These are phyloP conservation scores for Willisornis vidua DNA, from an alignment of 2,113 vertebrate species.

Conservation along the genomic window DNA sequence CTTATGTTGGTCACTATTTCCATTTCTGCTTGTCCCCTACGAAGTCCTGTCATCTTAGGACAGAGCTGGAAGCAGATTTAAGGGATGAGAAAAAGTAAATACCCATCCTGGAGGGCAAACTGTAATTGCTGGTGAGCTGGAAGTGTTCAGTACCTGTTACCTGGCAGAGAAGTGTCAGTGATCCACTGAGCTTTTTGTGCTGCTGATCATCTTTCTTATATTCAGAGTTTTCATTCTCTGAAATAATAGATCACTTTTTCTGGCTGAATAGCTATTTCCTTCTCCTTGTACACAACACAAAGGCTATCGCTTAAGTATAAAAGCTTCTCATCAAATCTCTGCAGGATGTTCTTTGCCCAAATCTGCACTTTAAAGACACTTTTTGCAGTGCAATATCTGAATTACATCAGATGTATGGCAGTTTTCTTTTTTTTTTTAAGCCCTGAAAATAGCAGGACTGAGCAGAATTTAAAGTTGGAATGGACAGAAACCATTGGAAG, in stretches of 20 bases:
- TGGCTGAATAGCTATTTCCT: constrained; percentile 17
- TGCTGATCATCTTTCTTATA: neutral
- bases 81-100: neutral
- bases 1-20: neutral
- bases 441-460: neutral
- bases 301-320: neutral
- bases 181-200: neutral
- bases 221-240: neutral
- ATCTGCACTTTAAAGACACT: neutral
- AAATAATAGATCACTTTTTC: constrained; percentile 20
- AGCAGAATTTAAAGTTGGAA: neutral
- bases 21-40: neutral
- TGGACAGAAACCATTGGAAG: neutral
- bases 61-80: neutral
- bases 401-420: neutral
- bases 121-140: neutral
- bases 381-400: constrained; percentile 2
- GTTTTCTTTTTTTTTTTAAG: neutral
- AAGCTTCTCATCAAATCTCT: constrained; percentile 44
- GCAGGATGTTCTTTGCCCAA: neutral
- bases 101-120: neutral
- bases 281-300: constrained; percentile 10
- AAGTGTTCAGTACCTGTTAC: fast-evolving
- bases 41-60: neutral
- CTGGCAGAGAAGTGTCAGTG: neutral